Evolutionary conservation across 2,113 vertebrate species (phyloP).

Genomic region (Neoarius graeffei): DNA sequence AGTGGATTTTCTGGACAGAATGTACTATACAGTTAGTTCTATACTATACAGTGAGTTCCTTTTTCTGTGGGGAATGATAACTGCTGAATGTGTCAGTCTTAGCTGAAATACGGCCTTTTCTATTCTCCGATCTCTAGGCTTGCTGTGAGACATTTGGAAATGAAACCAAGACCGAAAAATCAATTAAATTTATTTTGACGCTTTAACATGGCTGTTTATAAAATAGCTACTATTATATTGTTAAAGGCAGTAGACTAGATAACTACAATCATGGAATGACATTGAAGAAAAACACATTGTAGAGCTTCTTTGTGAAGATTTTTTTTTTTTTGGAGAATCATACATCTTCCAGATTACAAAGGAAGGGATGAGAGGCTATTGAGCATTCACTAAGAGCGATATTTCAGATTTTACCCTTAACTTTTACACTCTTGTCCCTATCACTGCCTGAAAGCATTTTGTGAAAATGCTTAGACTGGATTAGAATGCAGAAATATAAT

Average conservation of each 20-base stretch:
- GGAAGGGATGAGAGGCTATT: not conserved
- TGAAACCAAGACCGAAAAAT: not conserved
- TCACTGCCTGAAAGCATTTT: not conserved
- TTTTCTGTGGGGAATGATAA: not conserved
- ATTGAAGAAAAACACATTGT: not conserved
- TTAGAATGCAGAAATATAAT: conserved; percentile 1
- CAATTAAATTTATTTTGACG: not conserved
- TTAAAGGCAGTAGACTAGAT: not conserved
- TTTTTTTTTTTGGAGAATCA: not conserved
- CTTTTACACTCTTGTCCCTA: not conserved
- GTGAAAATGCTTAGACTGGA: not conserved
- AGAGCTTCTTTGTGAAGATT: not conserved
- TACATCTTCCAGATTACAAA: not conserved
- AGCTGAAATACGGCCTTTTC: too few species aligned
- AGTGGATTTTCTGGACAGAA: too few species aligned
- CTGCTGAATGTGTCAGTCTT: too few species aligned
- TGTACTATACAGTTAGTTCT: not conserved
- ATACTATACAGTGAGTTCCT: not conserved
- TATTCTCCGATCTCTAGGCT: too few species aligned
- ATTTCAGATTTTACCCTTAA: not conserved
- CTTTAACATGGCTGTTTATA: not conserved
- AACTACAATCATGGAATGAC: not conserved
- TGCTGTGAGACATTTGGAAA: too few species aligned
- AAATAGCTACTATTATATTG: not conserved
- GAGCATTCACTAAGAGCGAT: not conserved